Percentiles rank a stretch among this genome's conserved stretches.
Conservation (phyloP, 1,140 invertebrate genomes). For the Lasaia peninsularis region DNA sequence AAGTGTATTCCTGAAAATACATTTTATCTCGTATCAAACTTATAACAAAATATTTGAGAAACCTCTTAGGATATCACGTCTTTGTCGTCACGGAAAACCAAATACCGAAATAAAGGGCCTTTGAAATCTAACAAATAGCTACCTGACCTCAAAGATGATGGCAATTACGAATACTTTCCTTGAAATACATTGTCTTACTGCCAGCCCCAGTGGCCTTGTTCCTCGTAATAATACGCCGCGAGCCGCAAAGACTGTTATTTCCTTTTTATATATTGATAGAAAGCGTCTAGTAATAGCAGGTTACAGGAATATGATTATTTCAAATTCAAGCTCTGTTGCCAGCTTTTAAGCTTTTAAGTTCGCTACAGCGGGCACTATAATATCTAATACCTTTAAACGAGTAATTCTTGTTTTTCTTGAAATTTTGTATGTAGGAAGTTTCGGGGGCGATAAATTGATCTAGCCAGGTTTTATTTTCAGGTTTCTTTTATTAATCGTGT, state of each 20-base stretch:
- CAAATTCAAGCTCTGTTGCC: too few species aligned
- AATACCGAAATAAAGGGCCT: constrained; percentile 35
- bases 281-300: neutral
- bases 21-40: too few species aligned
- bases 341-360: too few species aligned
- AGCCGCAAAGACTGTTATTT: neutral
- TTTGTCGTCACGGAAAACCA: constrained; percentile 54
- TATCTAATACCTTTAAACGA: too few species aligned
- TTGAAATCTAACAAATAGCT: constrained; percentile 51
- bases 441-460: too few species aligned
- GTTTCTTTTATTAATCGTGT: too few species aligned
- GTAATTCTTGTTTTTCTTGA: too few species aligned
- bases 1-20: too few species aligned
- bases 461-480: too few species aligned
- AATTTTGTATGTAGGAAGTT: too few species aligned
- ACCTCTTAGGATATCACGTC: constrained; percentile 8
- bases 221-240: neutral
- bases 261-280: neutral
- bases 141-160: constrained; percentile 40
- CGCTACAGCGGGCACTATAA: too few species aligned
- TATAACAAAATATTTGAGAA: neutral
- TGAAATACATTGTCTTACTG: constrained; percentile 34
- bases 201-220: constrained; percentile 4
- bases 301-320: neutral
- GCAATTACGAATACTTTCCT: constrained; percentile 56